Evolutionary conservation across 2,113 vertebrate species (phyloP), one percentile per base, ranked within the genome.

Genomic region (Oreotrochilus melanogaster): DNA sequence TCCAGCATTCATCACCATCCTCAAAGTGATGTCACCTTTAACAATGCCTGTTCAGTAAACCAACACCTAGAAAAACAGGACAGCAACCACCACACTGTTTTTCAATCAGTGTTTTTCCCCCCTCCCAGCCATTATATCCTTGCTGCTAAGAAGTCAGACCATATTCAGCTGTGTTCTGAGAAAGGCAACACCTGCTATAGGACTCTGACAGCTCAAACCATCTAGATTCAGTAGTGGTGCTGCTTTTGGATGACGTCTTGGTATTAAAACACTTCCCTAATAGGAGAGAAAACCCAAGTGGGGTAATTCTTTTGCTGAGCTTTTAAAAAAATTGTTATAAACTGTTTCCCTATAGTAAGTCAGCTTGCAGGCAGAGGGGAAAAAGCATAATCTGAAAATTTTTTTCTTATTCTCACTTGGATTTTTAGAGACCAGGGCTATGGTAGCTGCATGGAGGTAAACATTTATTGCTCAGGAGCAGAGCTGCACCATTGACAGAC

Each of bases 1-100:
- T 5, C 18, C 17, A 53, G 48, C 0, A 0, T 10, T 75, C 2
- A 39, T 42, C 33, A 64, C 9, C 22, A 19, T 5, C 17, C 76
- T 87, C 6, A 39, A 87, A 48, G 14, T 21, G 24, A 76, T 23
- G 6, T 66, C 3, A 24, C 14, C 37, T 58, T 86, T 28, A 76
- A 18, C 4, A 21, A 43, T 10, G 2, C 3, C 12, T 18, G 18
- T 18, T 51, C 30, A 64, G 28, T 27, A 10, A 88, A 22, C 17
- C 6, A 54, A n/a, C 27, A 48, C 6, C 16, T 30, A 9, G 1
- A 45, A 81, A 91, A 71, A 11, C 31, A 48, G 10, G 62, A 5
- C 31, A 51, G 6, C 35, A 71, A 0, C 27, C 54, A 18, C 7
- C 30, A 58, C 24, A 30, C 12, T 4, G 2, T 4, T 1, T 5